Base-by-base conservation (phyloP, 2,797 vertebrate species). In the Adelosebastes latens region DNA sequence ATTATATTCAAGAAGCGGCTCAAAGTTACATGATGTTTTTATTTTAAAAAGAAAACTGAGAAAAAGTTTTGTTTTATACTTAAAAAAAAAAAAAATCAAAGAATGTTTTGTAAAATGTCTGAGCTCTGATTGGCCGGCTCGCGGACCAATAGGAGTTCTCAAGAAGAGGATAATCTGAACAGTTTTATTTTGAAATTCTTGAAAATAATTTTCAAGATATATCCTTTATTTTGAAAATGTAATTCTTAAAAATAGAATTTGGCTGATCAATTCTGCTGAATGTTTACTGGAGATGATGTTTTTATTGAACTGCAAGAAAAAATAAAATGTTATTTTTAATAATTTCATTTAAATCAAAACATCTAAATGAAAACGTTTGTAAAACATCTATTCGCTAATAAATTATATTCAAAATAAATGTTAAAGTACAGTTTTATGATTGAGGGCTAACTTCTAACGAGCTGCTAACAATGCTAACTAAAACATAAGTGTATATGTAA, bases 371-470 rank as follows among this genome's bases (percentile, higher is more conserved):
- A 68, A 64, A 36, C 2, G 5, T 55, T 1, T 24, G 20, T 79
- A 25, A 66, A 80, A 59, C 24, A 73, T 49, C 16, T 55, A 64
- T 31, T 72, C 2, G 2, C 72, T 76, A 78, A 84, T 82, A 80
- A 70, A 81, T 79, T 75, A 69, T 25, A 8, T 25, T 63, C 11
- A 52, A 55, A 56, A 73, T 49, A 59, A 42, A 75, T 66, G 72
- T 60, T 79, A 77, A 63, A 69, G 81, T 72, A 34, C 62, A 31
- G 65, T 39, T 14, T 60, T 64, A 6, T 68, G 65, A 81, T 76
- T 77, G 52, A 61, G 77, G 55, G 24, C 36, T 69, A 36, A 36
- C 46, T 3, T 24, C 63, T 75, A 66, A 70, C 1, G 8, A 80
- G 69, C 49, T 12, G 62, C 76, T 79, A 73, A 72, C 18, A 0